A percentile compares a stretch with the other conserved stretches of the same genome.
These are phyloP conservation scores for Hypsopygia costalis DNA, from an alignment of 2,888 invertebrate genomes.

Conservation along the genomic window DNA sequence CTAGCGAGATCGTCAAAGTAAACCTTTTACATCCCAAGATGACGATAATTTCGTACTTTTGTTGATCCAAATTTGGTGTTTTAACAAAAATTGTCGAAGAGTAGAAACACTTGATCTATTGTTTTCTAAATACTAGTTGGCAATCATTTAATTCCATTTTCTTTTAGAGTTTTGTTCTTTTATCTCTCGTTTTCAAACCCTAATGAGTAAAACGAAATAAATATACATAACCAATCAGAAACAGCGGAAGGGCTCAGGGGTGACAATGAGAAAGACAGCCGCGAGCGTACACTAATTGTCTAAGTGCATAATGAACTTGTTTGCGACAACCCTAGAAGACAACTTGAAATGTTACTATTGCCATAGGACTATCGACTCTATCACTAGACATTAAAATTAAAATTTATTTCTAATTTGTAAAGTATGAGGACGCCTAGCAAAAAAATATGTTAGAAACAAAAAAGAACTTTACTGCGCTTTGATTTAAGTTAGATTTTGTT, in stretches of 20 bases:
- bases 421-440: too few species aligned
- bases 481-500: slow-evolving; percentile 24
- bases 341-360: slow-evolving; percentile 27
- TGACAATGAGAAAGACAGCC: slow-evolving; percentile 46
- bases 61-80: too few species aligned
- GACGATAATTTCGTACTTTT: too few species aligned
- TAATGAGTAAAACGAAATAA: slow-evolving; percentile 24
- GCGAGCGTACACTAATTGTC: slow-evolving; percentile 74
- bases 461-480: not conserved
- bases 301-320: slow-evolving; percentile 78
- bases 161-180: too few species aligned
- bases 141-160: too few species aligned
- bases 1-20: too few species aligned
- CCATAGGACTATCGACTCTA: slow-evolving; percentile 9
- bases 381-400: not conserved
- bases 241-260: slow-evolving; percentile 39
- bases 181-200: slow-evolving; percentile 17
- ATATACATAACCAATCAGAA: slow-evolving; percentile 13
- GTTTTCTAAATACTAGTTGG: too few species aligned
- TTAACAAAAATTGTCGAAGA: too few species aligned
- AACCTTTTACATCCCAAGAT: too few species aligned
- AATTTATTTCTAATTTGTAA: not conserved
- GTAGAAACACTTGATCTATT: too few species aligned
- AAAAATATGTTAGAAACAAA: not conserved
- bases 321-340: slow-evolving; percentile 55